Base-by-base conservation (phyloP, 2,888 invertebrate species). In the Beris morrisii region DNA sequence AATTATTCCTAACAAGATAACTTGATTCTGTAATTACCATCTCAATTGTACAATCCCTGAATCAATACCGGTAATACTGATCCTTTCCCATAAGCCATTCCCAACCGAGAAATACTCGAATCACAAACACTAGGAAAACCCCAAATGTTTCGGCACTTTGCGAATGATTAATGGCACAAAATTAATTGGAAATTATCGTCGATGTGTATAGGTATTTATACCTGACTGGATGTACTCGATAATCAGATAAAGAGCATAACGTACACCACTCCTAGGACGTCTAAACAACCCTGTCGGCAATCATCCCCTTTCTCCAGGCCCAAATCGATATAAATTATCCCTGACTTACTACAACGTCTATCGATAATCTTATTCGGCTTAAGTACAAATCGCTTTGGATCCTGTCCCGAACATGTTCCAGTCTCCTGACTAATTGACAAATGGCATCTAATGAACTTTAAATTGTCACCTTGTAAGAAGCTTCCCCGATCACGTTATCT, bases 141-240 rank as follows among this genome's bases (percentile, higher is more conserved):
- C 38, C 38, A n/a, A 65, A 66, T 43, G 53, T 61, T 64, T 68
- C 66, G 66, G 58, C 68, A 68, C 68, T 68, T 68, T 68, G 64
- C 65, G 45, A 50, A 63, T 66, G 63, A 68, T 68, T 68, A 66
- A 68, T 68, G 63, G 57, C 54, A 45, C 48, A 65, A 61, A 63
- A 66, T 68, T 68, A 68, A 68, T 68, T 63, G 63, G 63, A 68
- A 68, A 68, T 68, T 63, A 68, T 63, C 66, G 38, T 50, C 61
- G 61, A 52, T 61, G 50, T 61, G 52, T 52, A 52, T 50, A 61
- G 50, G 50, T 61, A 61, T 50, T 61, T 52, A 30, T 54, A 31
- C 30, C 48, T 5, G 15, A n/a, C 44, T n/a, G 15, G 2, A 13
- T 48, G 6, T 15, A 7, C 15, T 48, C 48, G 5, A 48, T 15